These are phyloP conservation scores for Odontesthes bonariensis DNA, from an alignment of 2,113 vertebrate genomes.

Conservation along the genomic window DNA sequence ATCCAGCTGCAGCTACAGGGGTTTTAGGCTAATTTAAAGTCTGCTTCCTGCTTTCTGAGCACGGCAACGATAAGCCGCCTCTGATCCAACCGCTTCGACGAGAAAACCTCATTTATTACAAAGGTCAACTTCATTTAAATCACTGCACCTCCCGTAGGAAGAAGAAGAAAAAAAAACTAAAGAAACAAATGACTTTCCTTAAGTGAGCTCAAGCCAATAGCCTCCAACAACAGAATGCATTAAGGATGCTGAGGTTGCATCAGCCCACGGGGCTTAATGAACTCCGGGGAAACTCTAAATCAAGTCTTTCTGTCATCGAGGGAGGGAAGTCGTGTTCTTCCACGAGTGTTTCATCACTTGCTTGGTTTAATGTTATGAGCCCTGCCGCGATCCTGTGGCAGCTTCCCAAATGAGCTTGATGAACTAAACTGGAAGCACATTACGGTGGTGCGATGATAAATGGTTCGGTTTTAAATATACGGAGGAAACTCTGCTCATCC, in stretches of 20 bases:
- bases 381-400: slow-evolving; percentile 58
- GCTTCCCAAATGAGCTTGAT: slow-evolving; percentile 68
- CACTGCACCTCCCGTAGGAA: background rate
- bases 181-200: slow-evolving; percentile 21
- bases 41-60: background rate
- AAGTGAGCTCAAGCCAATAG: slow-evolving; percentile 16
- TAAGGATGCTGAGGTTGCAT: slow-evolving; percentile 71
- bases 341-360: slow-evolving; percentile 70
- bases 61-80: background rate
- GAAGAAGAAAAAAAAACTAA: background rate
- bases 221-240: slow-evolving; percentile 34
- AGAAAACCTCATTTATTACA: slow-evolving; percentile 14
- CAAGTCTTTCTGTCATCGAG: slow-evolving; percentile 51
- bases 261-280: slow-evolving; percentile 67
- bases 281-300: slow-evolving; percentile 67
- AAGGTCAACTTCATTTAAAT: slow-evolving; percentile 53
- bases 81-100: slow-evolving; percentile 7
- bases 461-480: slow-evolving; percentile 27
- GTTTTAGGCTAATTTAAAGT: background rate
- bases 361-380: slow-evolving; percentile 58
- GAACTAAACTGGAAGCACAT: slow-evolving; percentile 61
- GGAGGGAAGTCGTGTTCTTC: slow-evolving; percentile 47
- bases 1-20: background rate
- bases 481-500: slow-evolving; percentile 40
- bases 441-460: slow-evolving; percentile 49